Percentiles rank a stretch among this genome's conserved stretches.
Conservation (phyloP, 2,888 invertebrate genomes). For the Calliphora vomitoria region DNA sequence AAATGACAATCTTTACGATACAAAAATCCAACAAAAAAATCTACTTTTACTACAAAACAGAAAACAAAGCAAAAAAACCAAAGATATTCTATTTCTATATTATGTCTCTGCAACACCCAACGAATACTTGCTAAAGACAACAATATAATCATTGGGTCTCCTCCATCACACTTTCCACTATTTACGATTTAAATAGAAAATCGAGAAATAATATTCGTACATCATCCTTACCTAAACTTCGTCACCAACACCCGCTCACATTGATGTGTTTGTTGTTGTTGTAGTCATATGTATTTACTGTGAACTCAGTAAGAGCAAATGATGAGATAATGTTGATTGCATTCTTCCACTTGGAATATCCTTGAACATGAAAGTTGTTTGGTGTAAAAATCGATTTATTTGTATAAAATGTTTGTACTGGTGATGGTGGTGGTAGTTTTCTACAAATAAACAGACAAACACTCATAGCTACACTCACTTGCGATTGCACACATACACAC, state of each 20-base stretch:
- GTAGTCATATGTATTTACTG: conserved; percentile 47
- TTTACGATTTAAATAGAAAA: conserved; percentile 1
- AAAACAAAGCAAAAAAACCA: conserved; percentile 31
- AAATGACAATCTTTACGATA: conserved; percentile 74
- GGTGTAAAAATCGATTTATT: conserved; percentile 76
- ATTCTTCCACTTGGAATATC: conserved; percentile 75
- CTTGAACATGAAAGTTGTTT: conserved; percentile 76
- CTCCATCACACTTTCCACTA: background rate
- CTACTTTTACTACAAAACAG: conserved; percentile 22
- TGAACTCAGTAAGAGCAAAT: conserved; percentile 61
- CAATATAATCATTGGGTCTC: conserved; percentile 13
- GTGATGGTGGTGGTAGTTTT: conserved; percentile 34
- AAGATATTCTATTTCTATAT: conserved; percentile 48
- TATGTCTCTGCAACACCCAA: conserved; percentile 43
- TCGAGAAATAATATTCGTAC: conserved; percentile 26
- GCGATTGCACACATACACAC: background rate
- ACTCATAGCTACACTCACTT: background rate
- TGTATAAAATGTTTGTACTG: conserved; percentile 50
- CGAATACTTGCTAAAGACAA: conserved; percentile 17
- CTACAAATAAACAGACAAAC: conserved; percentile 10
- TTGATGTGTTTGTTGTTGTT: conserved; percentile 9
- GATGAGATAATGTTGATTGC: conserved; percentile 72
- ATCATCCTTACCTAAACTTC: conserved; percentile 11
- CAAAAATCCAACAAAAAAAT: conserved; percentile 34
- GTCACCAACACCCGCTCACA: background rate